Conservation (phyloP, 2,797 vertebrate species). For the Aldrovandia affinis region DNA sequence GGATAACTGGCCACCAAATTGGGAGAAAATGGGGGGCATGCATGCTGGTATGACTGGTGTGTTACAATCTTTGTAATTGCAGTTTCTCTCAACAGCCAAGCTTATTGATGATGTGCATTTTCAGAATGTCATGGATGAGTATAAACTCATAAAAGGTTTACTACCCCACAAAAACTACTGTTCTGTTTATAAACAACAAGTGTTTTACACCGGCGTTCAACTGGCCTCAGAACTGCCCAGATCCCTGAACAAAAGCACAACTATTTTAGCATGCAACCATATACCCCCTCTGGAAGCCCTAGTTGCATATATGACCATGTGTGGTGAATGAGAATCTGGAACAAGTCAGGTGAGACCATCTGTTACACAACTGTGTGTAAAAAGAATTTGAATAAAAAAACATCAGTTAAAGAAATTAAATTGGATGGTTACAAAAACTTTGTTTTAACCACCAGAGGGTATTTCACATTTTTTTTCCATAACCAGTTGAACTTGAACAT, state of each 20-base stretch:
- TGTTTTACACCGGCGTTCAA: slow-evolving; percentile 60
- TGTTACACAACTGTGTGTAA: slow-evolving; percentile 10
- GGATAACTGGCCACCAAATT: no score
- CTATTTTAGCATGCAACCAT: slow-evolving; percentile 62
- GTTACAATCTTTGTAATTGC: slow-evolving; percentile 56
- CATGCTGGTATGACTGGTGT: slow-evolving; percentile 69
- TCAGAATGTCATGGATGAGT: slow-evolving; percentile 76
- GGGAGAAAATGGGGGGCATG: slow-evolving; percentile 25
- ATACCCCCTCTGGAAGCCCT: slow-evolving; percentile 50
- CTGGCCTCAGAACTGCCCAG: slow-evolving; percentile 55
- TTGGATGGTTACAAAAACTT: not conserved
- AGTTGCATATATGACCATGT: slow-evolving; percentile 59
- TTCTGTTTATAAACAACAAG: no score
- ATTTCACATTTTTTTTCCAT: not conserved
- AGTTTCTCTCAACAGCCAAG: slow-evolving; percentile 82
- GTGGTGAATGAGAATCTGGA: slow-evolving; percentile 49
- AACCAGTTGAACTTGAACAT: not conserved
- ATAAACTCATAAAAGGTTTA: slow-evolving; percentile 79
- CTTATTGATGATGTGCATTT: slow-evolving; percentile 81
- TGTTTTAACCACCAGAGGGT: not conserved
- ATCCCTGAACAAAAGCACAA: slow-evolving; percentile 58
- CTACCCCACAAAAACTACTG: not conserved
- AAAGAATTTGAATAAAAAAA: not conserved
- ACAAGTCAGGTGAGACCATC: slow-evolving; percentile 23
- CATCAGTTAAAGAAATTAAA: not conserved